Percentiles rank a stretch among this genome's conserved stretches.
Evolutionary conservation across 2,888 invertebrate species (phyloP).

Genomic region (Himalopsyche tibetana): DNA sequence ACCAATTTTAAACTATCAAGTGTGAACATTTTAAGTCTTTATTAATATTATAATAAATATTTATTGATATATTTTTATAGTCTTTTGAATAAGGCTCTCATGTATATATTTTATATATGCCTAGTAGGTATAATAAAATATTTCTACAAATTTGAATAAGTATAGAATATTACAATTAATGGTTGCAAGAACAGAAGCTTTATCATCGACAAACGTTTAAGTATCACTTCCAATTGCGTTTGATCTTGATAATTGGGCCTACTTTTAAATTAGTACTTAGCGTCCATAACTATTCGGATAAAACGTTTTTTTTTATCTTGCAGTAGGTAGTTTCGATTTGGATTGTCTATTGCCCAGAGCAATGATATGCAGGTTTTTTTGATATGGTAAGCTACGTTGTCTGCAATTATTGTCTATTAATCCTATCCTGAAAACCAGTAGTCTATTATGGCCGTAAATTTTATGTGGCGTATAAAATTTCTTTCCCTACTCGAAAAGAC

Average conservation of each 20-base stretch:
- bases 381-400: not conserved
- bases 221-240: conserved; percentile 5
- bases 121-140: not conserved
- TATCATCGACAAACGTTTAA: conserved; percentile 35
- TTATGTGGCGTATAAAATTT: not conserved
- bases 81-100: too few relatives aligned
- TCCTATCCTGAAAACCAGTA: conserved; percentile 39
- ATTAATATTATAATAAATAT: too few relatives aligned
- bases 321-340: not conserved
- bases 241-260: conserved; percentile 11
- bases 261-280: conserved; percentile 4
- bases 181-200: conserved; percentile 16
- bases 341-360: conserved; percentile 34
- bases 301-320: not conserved
- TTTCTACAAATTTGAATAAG: conserved; percentile 21
- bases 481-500: not conserved
- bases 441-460: not conserved
- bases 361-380: conserved; percentile 22
- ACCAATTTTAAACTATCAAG: too few relatives aligned
- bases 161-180: conserved; percentile 28
- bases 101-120: not conserved
- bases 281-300: not conserved
- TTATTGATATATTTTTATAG: too few relatives aligned
- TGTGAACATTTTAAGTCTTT: too few relatives aligned
- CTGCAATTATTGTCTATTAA: conserved; percentile 11